Conservation (phyloP, 2,113 vertebrate genomes). For the Neofelis nebulosa region DNA sequence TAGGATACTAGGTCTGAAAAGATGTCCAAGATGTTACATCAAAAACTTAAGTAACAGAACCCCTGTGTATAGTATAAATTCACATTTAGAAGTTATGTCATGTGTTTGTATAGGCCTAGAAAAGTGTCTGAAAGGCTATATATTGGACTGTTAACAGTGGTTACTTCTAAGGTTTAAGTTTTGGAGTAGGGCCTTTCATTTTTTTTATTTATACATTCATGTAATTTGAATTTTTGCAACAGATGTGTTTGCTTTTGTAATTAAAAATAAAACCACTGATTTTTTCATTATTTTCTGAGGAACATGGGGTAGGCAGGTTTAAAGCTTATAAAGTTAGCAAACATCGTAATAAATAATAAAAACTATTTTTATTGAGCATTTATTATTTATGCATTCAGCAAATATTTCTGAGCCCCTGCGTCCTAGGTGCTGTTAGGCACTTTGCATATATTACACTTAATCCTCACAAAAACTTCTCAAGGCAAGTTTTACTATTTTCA, state of each 20-base stretch:
- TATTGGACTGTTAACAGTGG: not conserved
- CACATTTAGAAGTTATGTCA: slow-evolving; percentile 4
- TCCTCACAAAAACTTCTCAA: not conserved
- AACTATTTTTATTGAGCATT: not conserved
- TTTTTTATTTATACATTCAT: not conserved
- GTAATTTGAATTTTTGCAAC: not conserved
- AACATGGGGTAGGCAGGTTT: not conserved
- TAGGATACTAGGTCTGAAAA: not conserved
- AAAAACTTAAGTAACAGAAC: not conserved
- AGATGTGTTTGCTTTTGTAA: slow-evolving; percentile 7
- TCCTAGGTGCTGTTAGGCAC: not conserved
- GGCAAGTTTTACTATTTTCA: slow-evolving; percentile 16
- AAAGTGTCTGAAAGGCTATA: not conserved
- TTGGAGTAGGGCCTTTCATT: not conserved
- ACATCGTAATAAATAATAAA: not conserved
- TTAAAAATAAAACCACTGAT: slow-evolving; percentile 31
- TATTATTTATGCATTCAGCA: not conserved
- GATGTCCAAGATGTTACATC: not conserved
- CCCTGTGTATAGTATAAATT: not conserved
- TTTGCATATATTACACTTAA: not conserved
- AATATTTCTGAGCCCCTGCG: not conserved
- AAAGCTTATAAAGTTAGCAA: not conserved
- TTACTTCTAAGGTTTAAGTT: not conserved
- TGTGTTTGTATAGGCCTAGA: not conserved
- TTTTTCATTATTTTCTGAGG: not conserved